Evolutionary conservation across 2,888 invertebrate genomes (phyloP), one percentile per base, ranked within the genome.

Genomic region (Embidobia sp.): DNA sequence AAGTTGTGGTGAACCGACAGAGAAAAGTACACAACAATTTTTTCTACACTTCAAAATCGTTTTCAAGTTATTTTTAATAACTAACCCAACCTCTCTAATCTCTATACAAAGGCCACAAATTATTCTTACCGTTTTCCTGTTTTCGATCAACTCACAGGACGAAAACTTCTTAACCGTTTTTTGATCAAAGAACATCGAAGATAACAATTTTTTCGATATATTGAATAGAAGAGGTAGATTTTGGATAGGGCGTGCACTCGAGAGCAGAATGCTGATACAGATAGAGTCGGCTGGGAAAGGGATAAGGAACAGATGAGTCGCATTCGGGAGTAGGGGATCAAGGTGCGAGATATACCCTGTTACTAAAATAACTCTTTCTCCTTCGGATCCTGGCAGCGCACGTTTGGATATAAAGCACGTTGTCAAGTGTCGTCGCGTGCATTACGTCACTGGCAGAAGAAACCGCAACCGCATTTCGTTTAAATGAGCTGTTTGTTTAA

Each of bases 311-410:
- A 37, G 67, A 57, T 31, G 57, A 67, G 29, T 51, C 44, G 44
- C 31, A 26, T 46, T 0, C 13, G 6, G 40, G 33, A 18, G 48
- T 16, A 49, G 26, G 59, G 48, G 59, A 33, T 57, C 31, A 57
- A 48, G 53, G 63, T 63, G 63, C 26, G 37, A 55, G 63, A 72
- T 61, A 61, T 70, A 63, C 26, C 35, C 29, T 59, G 29, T 74
- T 53, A 57, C 42, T 44, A 59, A 74, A 57, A 59, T 74, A 74
- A 66, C 66, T 59, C 51, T 74, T 74, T 66, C 64, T 66, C 66
- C 55, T 55, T 70, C 70, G 70, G 29, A 66, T 66, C 66, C 66
- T 69, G 59, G 16, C 49, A 31, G 57, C 22, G 55, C 37, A 59
- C 69, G 51, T n/a, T n/a, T 59, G 49, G 49, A 69, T 57, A 69